Evolutionary conservation across 2,888 invertebrate genomes (phyloP).

Genomic region (Lepeophtheirus nordmannii): DNA sequence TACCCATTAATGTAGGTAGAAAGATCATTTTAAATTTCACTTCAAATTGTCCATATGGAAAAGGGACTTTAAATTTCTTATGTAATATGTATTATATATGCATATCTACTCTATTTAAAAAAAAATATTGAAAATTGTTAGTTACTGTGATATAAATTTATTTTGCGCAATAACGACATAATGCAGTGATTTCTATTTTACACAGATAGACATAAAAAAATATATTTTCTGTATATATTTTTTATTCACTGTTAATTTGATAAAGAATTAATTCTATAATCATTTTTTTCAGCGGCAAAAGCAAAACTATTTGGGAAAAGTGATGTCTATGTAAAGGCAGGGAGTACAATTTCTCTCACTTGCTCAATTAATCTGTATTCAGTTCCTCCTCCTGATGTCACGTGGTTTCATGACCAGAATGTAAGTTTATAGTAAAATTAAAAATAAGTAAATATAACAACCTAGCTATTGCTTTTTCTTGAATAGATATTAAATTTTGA

Average conservation of each 20-base stretch:
- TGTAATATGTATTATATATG: too few species aligned
- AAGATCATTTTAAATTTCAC: too few species aligned
- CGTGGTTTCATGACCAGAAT: background rate
- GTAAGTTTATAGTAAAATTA: background rate
- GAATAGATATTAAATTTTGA: conserved; percentile 3
- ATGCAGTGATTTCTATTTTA: conserved; percentile 2
- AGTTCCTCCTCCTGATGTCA: background rate
- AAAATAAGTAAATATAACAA: background rate
- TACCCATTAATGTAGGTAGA: too few species aligned
- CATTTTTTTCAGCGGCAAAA: background rate
- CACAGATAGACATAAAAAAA: background rate
- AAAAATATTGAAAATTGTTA: background rate
- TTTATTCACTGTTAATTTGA: background rate
- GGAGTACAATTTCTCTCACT: background rate
- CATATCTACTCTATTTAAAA: too few species aligned
- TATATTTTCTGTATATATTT: background rate
- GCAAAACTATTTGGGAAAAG: background rate
- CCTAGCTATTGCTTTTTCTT: background rate
- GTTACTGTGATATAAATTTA: background rate
- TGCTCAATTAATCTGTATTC: background rate
- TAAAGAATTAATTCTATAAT: background rate
- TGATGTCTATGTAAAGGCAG: background rate
- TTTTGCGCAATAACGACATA: conserved; percentile 3
- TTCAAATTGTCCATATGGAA: too few species aligned
- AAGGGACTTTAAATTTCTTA: too few species aligned